Percentiles rank a stretch among this genome's conserved stretches.
phyloP scores from a whole-genome alignment of 2,888 invertebrate species.

The Tiliacea citrago region DNA sequence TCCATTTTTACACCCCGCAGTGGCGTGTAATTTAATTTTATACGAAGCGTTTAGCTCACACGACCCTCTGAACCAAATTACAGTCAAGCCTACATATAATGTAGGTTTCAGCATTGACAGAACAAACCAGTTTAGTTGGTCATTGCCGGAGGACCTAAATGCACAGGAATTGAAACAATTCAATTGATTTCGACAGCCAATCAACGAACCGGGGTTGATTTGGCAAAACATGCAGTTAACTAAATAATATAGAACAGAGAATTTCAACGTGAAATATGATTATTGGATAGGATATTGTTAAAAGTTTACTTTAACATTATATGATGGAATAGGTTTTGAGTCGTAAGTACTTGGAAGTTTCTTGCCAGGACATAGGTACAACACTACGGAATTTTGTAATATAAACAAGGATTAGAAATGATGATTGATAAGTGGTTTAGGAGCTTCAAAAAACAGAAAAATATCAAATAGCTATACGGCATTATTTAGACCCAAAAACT shows the following conservation, averaged over 20 bases:
- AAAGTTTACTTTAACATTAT: background rate
- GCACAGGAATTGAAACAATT: conserved; percentile 31
- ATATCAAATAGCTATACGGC: background rate
- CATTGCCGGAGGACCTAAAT: conserved; percentile 14
- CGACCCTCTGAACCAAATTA: conserved; percentile 3
- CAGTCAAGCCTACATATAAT: conserved; percentile 13
- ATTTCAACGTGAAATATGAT: conserved; percentile 1
- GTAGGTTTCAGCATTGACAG: conserved; percentile 24
- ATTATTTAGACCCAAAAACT: background rate
- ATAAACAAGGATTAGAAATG: too few species aligned
- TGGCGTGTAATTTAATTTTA: conserved; percentile 1
- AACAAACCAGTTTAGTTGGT: conserved; percentile 38
- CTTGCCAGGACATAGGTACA: too few species aligned
- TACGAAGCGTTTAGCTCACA: conserved; percentile 1
- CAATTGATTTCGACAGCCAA: conserved; percentile 51
- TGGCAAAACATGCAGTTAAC: conserved; percentile 16
- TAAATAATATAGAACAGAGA: conserved; percentile 13
- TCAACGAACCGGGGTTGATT: conserved; percentile 44
- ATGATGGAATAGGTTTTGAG: background rate
- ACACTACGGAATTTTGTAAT: too few species aligned
- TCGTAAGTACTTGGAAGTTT: background rate
- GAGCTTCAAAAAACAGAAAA: background rate
- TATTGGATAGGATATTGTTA: background rate
- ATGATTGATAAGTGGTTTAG: too few species aligned
- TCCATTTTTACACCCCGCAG: background rate